phyloP scores from a whole-genome alignment of 2,113 vertebrate genomes.

The Laticauda laticaudata region DNA sequence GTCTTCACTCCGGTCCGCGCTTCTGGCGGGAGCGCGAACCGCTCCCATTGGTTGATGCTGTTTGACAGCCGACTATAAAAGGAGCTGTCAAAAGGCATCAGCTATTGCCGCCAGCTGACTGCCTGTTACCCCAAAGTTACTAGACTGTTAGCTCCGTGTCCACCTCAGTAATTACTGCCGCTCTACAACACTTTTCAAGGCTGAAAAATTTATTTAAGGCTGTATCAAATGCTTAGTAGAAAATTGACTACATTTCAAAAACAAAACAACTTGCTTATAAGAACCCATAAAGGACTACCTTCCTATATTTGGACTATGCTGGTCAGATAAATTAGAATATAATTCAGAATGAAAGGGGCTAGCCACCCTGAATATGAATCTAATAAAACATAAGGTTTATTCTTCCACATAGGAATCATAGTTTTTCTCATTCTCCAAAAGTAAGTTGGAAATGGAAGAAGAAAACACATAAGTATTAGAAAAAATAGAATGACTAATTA shows the following conservation, averaged over 20 bases:
- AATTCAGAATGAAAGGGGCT: slow-evolving; percentile 36
- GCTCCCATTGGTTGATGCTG: too few relatives aligned
- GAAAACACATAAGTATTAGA: neutral
- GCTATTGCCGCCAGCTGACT: too few relatives aligned
- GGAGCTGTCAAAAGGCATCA: too few relatives aligned
- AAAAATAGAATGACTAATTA: neutral
- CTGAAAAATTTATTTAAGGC: slow-evolving; percentile 38
- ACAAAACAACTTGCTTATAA: slow-evolving; percentile 2
- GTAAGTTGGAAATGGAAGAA: neutral
- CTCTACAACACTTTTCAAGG: slow-evolving; percentile 7
- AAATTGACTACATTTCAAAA: slow-evolving; percentile 37
- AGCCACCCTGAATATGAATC: slow-evolving; percentile 1
- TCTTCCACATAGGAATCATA: neutral
- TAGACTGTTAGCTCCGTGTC: too few relatives aligned
- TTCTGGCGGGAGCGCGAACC: too few relatives aligned
- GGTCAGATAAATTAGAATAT: slow-evolving; percentile 30
- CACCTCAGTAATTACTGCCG: too few relatives aligned
- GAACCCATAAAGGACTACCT: slow-evolving; percentile 17
- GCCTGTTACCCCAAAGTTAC: too few relatives aligned
- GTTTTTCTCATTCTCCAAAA: slow-evolving; percentile 3
- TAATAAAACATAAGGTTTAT: slow-evolving; percentile 12
- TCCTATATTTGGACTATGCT: slow-evolving; percentile 17
- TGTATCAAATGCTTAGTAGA: slow-evolving; percentile 15
- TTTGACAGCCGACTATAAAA: too few relatives aligned
- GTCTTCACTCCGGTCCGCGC: too few relatives aligned